Conservation (phyloP, 2,888 invertebrate species). For the Dryobotodes eremita region DNA sequence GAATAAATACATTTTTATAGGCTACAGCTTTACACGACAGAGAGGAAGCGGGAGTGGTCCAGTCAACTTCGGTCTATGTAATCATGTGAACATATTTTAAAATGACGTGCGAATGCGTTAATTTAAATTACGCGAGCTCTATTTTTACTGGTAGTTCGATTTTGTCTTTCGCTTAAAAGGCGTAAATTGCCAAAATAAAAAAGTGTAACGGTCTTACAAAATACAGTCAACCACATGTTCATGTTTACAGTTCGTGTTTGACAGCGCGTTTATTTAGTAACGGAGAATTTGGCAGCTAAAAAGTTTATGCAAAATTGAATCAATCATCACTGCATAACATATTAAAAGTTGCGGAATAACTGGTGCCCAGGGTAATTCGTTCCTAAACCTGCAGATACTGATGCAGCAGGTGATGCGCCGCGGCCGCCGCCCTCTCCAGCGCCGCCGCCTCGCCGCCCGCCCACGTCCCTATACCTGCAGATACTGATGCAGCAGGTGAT, state of each 20-base stretch:
- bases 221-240: neutral
- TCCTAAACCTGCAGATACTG: too few relatives aligned
- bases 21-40: neutral
- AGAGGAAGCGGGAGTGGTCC: neutral
- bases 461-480: constrained; percentile 74
- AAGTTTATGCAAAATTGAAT: neutral
- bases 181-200: neutral
- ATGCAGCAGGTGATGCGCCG: too few relatives aligned
- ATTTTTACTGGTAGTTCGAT: neutral
- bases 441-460: neutral
- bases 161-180: neutral
- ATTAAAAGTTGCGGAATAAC: neutral
- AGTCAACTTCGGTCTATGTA: neutral
- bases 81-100: neutral
- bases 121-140: neutral
- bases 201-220: neutral
- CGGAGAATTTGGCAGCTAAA: neutral
- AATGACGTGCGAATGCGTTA: neutral
- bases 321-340: neutral
- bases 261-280: neutral
- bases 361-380: neutral
- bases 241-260: neutral
- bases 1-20: constrained; percentile 11
- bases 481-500: constrained; percentile 87
- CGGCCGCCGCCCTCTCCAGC: neutral